Evolutionary conservation across 2,797 vertebrate species (phyloP).

Genomic region (Melanotaenia parkinsoni): DNA sequence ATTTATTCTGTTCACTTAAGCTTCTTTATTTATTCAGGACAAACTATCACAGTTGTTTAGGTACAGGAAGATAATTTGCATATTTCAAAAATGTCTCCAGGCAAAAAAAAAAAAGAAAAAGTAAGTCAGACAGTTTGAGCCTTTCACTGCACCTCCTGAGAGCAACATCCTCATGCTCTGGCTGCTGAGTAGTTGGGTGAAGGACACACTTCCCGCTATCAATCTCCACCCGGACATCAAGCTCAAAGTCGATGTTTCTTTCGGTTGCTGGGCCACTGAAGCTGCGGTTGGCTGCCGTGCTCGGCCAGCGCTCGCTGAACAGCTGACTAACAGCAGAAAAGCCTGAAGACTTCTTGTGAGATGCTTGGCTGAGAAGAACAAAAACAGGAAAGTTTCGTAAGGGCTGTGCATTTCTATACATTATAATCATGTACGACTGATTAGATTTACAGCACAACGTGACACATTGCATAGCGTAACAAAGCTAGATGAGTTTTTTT

Average conservation of each 20-base stretch:
- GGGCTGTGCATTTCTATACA: neutral
- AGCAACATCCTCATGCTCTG: slow-evolving; percentile 92
- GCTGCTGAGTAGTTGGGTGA: slow-evolving; percentile 92
- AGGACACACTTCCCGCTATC: slow-evolving; percentile 98
- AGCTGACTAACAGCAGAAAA: slow-evolving; percentile 95
- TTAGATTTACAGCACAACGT: too few species aligned
- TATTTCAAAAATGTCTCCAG: neutral
- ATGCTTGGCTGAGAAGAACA: slow-evolving; percentile 79
- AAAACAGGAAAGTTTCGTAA: neutral
- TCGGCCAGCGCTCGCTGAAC: slow-evolving; percentile 94
- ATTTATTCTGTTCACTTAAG: slow-evolving; percentile 10
- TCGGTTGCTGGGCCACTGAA: slow-evolving; percentile 88
- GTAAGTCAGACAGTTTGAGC: slow-evolving; percentile 1
- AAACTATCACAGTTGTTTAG: neutral
- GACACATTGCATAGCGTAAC: too few species aligned
- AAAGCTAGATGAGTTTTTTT: too few species aligned
- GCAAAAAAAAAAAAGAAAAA: too few species aligned
- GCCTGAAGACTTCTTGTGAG: slow-evolving; percentile 90
- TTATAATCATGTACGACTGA: too few species aligned
- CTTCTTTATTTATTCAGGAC: too few species aligned
- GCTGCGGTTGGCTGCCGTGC: slow-evolving; percentile 86
- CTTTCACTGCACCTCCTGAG: slow-evolving; percentile 84
- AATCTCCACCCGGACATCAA: slow-evolving; percentile 98
- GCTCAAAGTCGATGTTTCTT: slow-evolving; percentile 98
- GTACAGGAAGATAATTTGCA: neutral